phyloP scores from a whole-genome alignment of 2,797 vertebrate genomes.

The Hapalemur alaotrensis region DNA sequence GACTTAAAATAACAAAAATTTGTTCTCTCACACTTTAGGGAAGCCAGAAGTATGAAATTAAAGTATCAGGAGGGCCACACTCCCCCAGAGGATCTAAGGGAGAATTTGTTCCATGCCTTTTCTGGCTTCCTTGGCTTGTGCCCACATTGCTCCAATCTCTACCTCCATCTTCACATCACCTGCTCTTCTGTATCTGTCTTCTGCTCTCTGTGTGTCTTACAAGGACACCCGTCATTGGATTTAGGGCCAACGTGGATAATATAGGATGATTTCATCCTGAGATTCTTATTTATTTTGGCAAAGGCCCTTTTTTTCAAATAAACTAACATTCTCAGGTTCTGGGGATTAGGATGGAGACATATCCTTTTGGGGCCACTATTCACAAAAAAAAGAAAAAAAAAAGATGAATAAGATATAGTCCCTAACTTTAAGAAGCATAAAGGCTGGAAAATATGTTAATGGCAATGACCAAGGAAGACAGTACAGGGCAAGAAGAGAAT shows the following conservation, averaged over 20 bases:
- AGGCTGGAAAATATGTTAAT: background rate
- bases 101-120: rapidly evolving
- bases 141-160: background rate
- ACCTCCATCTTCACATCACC: background rate
- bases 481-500: background rate
- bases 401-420: background rate
- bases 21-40: background rate
- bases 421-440: background rate
- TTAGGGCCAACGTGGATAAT: background rate
- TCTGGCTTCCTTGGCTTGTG: background rate
- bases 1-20: background rate
- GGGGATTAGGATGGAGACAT: background rate
- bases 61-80: background rate
- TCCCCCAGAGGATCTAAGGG: background rate
- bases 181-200: background rate
- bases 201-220: background rate
- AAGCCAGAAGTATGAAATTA: background rate
- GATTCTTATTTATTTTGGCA: background rate
- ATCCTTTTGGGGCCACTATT: background rate
- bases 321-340: background rate
- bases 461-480: background rate
- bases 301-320: background rate
- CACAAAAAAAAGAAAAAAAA: background rate
- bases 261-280: background rate
- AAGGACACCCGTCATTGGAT: background rate